Evolutionary conservation across 1,140 invertebrate species (phyloP).

Genomic region (Drosophila elegans): DNA sequence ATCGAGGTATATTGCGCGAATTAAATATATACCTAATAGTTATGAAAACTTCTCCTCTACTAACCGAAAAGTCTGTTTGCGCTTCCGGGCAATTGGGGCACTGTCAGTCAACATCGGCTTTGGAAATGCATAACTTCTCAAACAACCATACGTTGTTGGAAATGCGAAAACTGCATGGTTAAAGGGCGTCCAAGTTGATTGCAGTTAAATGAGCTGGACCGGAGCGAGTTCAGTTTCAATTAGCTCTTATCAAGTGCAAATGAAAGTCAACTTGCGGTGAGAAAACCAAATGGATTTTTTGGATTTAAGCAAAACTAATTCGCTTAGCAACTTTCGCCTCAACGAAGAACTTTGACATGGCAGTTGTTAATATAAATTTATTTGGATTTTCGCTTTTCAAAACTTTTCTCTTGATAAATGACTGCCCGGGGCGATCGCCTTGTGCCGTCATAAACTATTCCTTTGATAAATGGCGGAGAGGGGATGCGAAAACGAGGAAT

Average conservation of each 20-base stretch:
- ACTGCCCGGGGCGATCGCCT: constrained; percentile 33
- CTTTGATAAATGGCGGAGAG: constrained; percentile 30
- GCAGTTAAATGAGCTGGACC: constrained; percentile 55
- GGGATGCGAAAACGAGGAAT: not conserved
- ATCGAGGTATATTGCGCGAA: constrained; percentile 31
- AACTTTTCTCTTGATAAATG: constrained; percentile 36
- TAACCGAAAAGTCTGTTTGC: constrained; percentile 13
- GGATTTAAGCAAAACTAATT: constrained; percentile 42
- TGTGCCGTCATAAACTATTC: constrained; percentile 46
- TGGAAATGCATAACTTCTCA: constrained; percentile 21
- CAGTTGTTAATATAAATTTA: constrained; percentile 44
- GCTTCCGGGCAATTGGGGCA: constrained; percentile 29
- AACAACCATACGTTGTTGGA: constrained; percentile 14
- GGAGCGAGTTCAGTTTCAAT: constrained; percentile 47
- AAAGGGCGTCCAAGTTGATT: constrained; percentile 35
- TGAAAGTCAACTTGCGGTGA: constrained; percentile 55
- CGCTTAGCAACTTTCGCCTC: constrained; percentile 17
- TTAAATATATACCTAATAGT: constrained; percentile 47
- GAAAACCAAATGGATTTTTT: constrained; percentile 37
- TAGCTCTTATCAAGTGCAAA: constrained; percentile 59
- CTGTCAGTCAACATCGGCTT: constrained; percentile 5
- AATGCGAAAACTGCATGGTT: constrained; percentile 18
- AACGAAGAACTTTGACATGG: constrained; percentile 15
- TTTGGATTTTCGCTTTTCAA: constrained; percentile 43
- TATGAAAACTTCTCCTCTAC: constrained; percentile 3